Evolutionary conservation across 2,113 vertebrate genomes (phyloP).

Genomic region (Paralichthys olivaceus): DNA sequence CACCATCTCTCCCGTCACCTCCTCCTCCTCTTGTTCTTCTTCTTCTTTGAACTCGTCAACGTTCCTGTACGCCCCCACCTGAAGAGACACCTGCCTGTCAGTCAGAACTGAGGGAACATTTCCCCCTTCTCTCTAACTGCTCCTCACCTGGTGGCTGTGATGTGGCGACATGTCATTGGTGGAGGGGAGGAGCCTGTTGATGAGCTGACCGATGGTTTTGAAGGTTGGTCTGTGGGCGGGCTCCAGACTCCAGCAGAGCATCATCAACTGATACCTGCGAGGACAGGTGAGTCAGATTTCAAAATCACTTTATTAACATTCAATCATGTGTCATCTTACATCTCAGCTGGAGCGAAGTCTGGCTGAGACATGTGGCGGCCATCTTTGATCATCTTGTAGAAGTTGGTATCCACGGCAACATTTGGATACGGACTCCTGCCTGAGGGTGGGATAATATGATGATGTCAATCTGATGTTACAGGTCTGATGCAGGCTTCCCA

Average conservation of each 20-base stretch:
- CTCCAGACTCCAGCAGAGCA: slow-evolving; percentile 91
- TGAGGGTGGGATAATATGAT: slow-evolving; percentile 55
- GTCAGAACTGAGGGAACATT: background rate
- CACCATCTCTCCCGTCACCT: background rate
- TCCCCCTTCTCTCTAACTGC: background rate
- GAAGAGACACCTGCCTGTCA: background rate
- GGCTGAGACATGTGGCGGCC: slow-evolving; percentile 96
- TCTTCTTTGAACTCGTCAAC: slow-evolving; percentile 50
- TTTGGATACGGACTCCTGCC: slow-evolving; percentile 95
- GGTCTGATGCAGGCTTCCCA: background rate
- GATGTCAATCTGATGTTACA: background rate
- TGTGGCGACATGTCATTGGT: slow-evolving; percentile 48
- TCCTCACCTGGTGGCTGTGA: slow-evolving; percentile 80
- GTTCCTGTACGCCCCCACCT: slow-evolving; percentile 59
- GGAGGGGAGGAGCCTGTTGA: slow-evolving; percentile 80
- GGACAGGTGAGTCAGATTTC: background rate
- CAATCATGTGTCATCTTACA: slow-evolving; percentile 77
- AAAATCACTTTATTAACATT: background rate
- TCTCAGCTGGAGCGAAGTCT: slow-evolving; percentile 86
- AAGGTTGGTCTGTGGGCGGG: slow-evolving; percentile 91
- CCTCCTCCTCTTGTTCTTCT: slow-evolving; percentile 28
- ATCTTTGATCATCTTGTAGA: slow-evolving; percentile 95
- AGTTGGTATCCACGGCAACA: slow-evolving; percentile 91
- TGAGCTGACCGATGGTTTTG: slow-evolving; percentile 84
- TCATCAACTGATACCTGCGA: slow-evolving; percentile 92